Base-by-base conservation (phyloP, 2,888 invertebrate species). In the Endomychus coccineus region DNA sequence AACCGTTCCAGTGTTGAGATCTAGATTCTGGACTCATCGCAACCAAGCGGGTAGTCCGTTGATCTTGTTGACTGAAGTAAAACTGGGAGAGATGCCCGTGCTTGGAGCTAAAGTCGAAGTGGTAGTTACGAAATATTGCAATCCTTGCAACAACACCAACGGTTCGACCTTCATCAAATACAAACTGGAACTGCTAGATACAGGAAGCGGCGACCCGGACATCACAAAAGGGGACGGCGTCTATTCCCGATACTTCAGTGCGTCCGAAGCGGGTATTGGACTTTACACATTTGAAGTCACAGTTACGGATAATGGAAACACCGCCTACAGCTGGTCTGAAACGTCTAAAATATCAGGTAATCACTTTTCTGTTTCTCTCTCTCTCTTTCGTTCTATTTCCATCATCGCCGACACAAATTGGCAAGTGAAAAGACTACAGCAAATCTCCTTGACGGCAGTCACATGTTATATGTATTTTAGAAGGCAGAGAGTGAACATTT, bases 141-240 rank as follows among this genome's bases (percentile, higher is more conserved):
- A 37, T 12, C 36, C 36, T 21, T 37, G 36, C 17, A 37, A 37
- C 15, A 52, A 56, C 4, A 60, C 59, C 24, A 43, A 50, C 2
- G 60, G 67, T 40, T 61, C 61, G 6, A 59, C 65, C 3, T 50
- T 54, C 4, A 48, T 58, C 2, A 61, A 66, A 27, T 56, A 59
- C 43, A 67, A 57, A 33, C 62, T 74, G 30, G 68, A 71, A 41
- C 59, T 78, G 2, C 55, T 72, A 30, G 78, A 78, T 56, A 72
- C 71, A 27, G 78, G 78, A 6, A 69, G 71, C 46, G 77, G 76
- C 42, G 78, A 78, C 61, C 77, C 78, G 0, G 80, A 80, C 56
- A 68, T 78, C 15, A 72, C 71, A 13, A 70, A 68, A 55, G 73
- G 74, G 1, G 80, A 80, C 58, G 80, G 80, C 1, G 68, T 80